Evolutionary conservation across 2,888 invertebrate genomes (phyloP).

Genomic region (Perizoma affinitatum): DNA sequence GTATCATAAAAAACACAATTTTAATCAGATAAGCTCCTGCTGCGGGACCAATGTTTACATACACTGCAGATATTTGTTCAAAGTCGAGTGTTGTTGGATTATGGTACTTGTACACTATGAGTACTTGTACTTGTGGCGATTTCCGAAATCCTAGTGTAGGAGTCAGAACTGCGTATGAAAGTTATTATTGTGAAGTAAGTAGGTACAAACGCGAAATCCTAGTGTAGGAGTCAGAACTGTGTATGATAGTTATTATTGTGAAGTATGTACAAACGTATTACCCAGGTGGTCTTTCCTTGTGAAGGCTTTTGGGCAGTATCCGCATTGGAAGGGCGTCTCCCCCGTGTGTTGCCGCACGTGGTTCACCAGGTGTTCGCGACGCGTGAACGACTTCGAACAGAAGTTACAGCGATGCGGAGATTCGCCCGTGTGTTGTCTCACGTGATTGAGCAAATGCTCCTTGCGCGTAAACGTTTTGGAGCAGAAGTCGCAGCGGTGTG

Average conservation of each 20-base stretch:
- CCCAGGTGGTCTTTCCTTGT: constrained; percentile 92
- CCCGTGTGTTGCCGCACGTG: constrained; percentile 93
- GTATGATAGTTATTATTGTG: not conserved
- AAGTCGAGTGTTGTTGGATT: too few species aligned
- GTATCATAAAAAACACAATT: too few species aligned
- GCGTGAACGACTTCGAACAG: constrained; percentile 94
- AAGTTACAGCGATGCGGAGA: constrained; percentile 94
- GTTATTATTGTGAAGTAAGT: not conserved
- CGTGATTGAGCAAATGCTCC: constrained; percentile 90
- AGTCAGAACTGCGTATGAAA: too few species aligned
- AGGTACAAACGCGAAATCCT: constrained; percentile 1
- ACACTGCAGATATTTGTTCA: too few species aligned
- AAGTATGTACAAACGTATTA: constrained; percentile 39
- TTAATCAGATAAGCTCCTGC: too few species aligned
- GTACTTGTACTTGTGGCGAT: too few species aligned
- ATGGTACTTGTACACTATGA: too few species aligned
- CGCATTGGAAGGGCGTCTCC: constrained; percentile 91
- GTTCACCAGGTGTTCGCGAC: constrained; percentile 93
- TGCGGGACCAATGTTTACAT: too few species aligned
- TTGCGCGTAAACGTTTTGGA: constrained; percentile 91
- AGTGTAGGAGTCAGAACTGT: too few species aligned
- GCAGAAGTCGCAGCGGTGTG: constrained; percentile 91
- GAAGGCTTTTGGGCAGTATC: constrained; percentile 93
- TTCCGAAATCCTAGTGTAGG: too few species aligned
- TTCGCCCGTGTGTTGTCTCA: constrained; percentile 91